A percentile compares a stretch with the other conserved stretches of the same genome.
Conservation (phyloP, 2,797 vertebrate species). For the Hydrocynus forskahlii region DNA sequence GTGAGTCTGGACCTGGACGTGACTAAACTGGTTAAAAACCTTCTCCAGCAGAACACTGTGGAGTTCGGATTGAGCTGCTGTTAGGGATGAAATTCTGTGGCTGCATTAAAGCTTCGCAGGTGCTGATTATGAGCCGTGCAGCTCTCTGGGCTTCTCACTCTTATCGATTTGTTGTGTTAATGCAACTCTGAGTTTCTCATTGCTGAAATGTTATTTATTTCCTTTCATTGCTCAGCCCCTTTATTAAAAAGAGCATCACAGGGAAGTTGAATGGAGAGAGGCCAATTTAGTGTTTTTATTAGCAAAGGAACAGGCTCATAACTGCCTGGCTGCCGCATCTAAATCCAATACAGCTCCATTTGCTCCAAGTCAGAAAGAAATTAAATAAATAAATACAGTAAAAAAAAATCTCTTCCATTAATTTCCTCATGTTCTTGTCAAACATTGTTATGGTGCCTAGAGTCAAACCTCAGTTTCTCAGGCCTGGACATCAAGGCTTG, state of each 20-base stretch:
- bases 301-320: slow-evolving; percentile 35
- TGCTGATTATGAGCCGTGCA: slow-evolving; percentile 72
- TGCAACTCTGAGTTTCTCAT: slow-evolving; percentile 37
- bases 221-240: background rate
- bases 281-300: slow-evolving; percentile 41
- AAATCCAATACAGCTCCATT: slow-evolving; percentile 22
- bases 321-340: slow-evolving; percentile 11
- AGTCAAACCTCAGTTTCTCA: background rate
- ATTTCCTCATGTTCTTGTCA: background rate
- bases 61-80: slow-evolving; percentile 38
- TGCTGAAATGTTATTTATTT: slow-evolving; percentile 42
- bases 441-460: background rate
- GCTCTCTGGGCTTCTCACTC: slow-evolving; percentile 61
- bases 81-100: slow-evolving; percentile 41
- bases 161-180: slow-evolving; percentile 45
- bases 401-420: background rate
- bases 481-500: too few relatives aligned
- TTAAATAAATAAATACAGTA: background rate
- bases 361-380: background rate
- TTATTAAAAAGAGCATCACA: slow-evolving; percentile 17
- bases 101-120: slow-evolving; percentile 70
- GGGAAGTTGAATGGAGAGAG: slow-evolving; percentile 9
- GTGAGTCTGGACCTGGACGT: too few relatives aligned
- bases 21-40: background rate
- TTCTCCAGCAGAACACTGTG: slow-evolving; percentile 30